These are phyloP conservation scores for Acrossocheilus wenchowensis DNA, from an alignment of 2,797 vertebrate genomes.

Conservation along the genomic window DNA sequence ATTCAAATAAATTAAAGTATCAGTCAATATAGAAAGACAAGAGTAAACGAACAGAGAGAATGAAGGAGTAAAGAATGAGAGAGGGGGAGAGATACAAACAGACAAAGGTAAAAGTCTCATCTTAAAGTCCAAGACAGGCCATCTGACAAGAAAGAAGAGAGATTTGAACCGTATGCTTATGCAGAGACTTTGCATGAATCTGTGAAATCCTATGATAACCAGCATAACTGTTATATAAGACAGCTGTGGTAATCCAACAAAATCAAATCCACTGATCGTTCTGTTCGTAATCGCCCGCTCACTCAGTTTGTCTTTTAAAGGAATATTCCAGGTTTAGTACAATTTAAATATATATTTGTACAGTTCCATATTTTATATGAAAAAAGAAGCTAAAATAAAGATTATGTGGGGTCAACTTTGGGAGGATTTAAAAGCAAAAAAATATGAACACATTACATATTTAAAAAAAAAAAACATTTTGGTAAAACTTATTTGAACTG, in stretches of 20 bases:
- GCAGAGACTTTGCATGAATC: conserved; percentile 1
- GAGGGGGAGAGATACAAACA: conserved; percentile 14
- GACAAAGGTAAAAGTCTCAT: conserved; percentile 27
- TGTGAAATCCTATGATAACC: conserved; percentile 6
- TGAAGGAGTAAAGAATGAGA: conserved; percentile 40
- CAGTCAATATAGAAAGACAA: conserved; percentile 40
- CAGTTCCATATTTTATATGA: no score
- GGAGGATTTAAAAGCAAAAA: background rate
- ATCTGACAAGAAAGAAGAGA: background rate
- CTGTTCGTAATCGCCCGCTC: background rate
- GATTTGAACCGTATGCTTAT: background rate
- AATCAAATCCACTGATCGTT: conserved; percentile 14
- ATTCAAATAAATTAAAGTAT: conserved; percentile 84
- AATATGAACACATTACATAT: background rate
- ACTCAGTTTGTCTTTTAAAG: background rate
- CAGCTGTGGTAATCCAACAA: conserved; percentile 17
- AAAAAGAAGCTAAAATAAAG: background rate
- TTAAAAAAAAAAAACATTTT: background rate
- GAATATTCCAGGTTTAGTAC: background rate
- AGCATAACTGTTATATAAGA: conserved; percentile 19
- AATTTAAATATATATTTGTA: background rate
- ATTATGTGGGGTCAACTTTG: background rate
- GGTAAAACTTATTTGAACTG: background rate
- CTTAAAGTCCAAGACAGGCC: conserved; percentile 18
- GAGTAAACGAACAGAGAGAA: conserved; percentile 49